Conservation (phyloP, 2,113 vertebrate species). For the Felis chaus region DNA sequence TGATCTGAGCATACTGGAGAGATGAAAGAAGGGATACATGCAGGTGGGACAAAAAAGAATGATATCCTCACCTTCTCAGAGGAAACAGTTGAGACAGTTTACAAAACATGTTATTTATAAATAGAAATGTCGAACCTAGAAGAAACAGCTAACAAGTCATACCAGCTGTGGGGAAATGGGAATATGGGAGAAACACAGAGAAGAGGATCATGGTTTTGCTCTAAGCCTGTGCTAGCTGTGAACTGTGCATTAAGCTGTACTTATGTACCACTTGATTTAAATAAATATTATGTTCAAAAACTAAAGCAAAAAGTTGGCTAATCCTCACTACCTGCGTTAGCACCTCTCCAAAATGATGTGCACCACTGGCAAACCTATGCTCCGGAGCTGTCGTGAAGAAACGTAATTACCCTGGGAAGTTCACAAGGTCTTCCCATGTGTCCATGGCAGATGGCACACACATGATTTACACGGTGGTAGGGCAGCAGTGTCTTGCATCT, state of each 20-base stretch:
- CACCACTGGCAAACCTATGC: background rate
- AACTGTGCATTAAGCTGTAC: background rate
- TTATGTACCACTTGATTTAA: background rate
- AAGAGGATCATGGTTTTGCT: background rate
- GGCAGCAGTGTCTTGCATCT: fast-evolving
- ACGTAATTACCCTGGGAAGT: background rate
- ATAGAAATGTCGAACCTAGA: background rate
- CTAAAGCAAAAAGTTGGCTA: background rate
- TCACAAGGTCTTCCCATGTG: background rate
- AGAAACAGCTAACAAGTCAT: background rate
- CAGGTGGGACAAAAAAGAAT: background rate
- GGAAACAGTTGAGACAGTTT: background rate
- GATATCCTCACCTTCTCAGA: background rate
- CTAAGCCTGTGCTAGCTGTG: background rate
- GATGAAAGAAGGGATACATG: background rate
- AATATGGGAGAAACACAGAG: background rate
- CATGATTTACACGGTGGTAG: fast-evolving
- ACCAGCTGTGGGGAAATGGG: background rate
- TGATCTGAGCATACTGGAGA: background rate
- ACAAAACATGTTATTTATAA: background rate
- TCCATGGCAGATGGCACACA: background rate
- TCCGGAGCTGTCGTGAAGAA: background rate
- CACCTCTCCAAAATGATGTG: background rate
- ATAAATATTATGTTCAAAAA: background rate
- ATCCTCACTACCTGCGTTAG: background rate